Percentiles rank a stretch among this genome's conserved stretches.
These are phyloP conservation scores for Paracentrotus lividus DNA, from an alignment of 53 echinoderm and acorn worm genomes.

Conservation along the genomic window DNA sequence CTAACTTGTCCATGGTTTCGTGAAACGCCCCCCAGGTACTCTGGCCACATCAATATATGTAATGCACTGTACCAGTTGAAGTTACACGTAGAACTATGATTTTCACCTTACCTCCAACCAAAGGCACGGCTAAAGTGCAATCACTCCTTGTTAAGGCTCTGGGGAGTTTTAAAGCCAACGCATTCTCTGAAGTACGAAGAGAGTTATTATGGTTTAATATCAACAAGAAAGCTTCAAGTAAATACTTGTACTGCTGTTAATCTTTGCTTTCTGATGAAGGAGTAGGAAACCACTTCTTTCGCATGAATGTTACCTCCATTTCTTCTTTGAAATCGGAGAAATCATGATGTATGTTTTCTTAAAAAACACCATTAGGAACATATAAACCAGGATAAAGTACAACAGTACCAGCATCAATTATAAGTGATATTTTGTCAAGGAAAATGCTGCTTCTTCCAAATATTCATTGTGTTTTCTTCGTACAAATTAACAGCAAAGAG, in stretches of 20 bases:
- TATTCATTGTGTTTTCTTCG: neutral
- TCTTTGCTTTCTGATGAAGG: neutral
- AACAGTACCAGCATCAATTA: neutral
- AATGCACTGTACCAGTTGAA: neutral
- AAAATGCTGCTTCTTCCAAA: neutral
- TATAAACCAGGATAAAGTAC: neutral
- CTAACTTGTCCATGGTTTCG: no score
- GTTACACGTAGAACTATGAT: neutral
- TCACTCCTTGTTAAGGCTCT: neutral
- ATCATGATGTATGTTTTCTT: neutral
- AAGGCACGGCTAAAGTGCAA: neutral
- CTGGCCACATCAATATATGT: neutral
- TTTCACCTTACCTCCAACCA: constrained; percentile 24
- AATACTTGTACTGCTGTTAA: neutral
- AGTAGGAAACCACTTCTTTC: neutral
- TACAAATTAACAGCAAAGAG: neutral
- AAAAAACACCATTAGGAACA: neutral
- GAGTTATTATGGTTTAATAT: neutral
- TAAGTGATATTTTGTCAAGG: neutral
- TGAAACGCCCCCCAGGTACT: neutral
- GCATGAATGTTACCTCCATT: neutral
- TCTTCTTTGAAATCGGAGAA: neutral
- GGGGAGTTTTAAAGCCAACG: neutral
- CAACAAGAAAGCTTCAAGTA: neutral
- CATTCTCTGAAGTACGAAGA: neutral